Base-by-base conservation (phyloP, 2,888 invertebrate species). In the Tenthredo amoena region DNA sequence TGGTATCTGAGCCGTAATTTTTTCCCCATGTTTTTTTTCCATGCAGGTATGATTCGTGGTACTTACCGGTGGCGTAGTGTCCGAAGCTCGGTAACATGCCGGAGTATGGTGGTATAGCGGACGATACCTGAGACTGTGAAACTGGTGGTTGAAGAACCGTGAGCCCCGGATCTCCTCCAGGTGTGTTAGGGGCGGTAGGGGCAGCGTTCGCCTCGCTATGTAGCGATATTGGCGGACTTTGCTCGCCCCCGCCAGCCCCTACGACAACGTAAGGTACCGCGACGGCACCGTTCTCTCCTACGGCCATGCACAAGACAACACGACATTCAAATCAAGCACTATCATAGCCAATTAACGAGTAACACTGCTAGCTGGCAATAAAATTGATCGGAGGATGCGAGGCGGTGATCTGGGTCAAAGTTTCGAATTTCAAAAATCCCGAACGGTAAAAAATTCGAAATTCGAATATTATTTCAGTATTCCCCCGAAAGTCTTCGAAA, bases 1-100 rank as follows among this genome's bases (percentile, higher is more conserved):
- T 71, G 6, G 9, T 7, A 43, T 43, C 40, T 2, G 10, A 43
- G 40, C 40, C 40, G 26, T 26, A 26, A 26, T 26, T 43, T 43
- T 10, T 58, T 37, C 68, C 71, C 68, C 68, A 9, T 85, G n/a
- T 47, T 72, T 9, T 18, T 21, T 72, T 50, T 71, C 31, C 34
- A n/a, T 72, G 31, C 31, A 31, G 31, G n/a, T 10, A 47, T 18
- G 5, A 37, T 77, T 65, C 15, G 3, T 43, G 43, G 47, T 81
- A 94, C 95, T 94, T 94, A 95, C 96, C 96, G 95, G 96, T 94
- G 86, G 96, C 95, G 92, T 96, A 96, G 89, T 95, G 95, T 94
- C 96, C 96, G 93, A 96, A 96, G 94, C 96, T 96, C 87, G 96
- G 96, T 89, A 96, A 94, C 95, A 96, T 95, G 89, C 96, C 94